Percentiles rank a stretch among this genome's conserved stretches.
These are phyloP conservation scores for Argentina silus DNA, from an alignment of 2,797 vertebrate species.

Conservation along the genomic window DNA sequence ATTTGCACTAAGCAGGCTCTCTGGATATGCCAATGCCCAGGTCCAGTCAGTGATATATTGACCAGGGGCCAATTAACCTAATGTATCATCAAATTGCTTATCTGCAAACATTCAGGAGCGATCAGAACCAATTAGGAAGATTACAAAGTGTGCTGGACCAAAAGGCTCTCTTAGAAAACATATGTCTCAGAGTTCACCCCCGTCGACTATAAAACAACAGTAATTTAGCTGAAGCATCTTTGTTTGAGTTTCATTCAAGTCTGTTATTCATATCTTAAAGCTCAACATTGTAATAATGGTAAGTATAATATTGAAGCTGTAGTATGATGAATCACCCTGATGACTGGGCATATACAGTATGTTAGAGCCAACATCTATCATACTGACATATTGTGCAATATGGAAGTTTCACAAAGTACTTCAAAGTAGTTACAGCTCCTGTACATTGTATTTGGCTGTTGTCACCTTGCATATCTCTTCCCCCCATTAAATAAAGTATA, in stretches of 20 bases:
- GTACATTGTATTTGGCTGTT: background rate
- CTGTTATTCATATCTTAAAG: background rate
- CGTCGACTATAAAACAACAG: background rate
- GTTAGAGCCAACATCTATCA: no score
- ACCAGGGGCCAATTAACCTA: conserved; percentile 10
- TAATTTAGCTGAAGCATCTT: no score
- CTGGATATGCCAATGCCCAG: background rate
- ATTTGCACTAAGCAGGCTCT: background rate
- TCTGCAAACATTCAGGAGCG: background rate
- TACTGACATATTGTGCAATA: no score
- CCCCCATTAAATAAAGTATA: background rate
- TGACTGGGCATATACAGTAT: no score
- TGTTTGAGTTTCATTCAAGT: background rate
- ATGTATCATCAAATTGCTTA: conserved; percentile 22
- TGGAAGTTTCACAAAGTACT: background rate
- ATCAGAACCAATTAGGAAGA: background rate
- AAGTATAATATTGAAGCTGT: no score
- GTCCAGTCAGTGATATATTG: conserved; percentile 12
- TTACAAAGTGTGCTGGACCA: background rate
- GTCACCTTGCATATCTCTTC: no score
- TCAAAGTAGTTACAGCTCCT: background rate
- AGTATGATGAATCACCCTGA: no score
- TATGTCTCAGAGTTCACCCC: background rate
- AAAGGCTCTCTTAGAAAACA: background rate
- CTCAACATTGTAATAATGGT: background rate